Percentiles rank a stretch among this genome's conserved stretches.
Conservation (phyloP, 2,113 vertebrate species). For the Corapipo altera region DNA sequence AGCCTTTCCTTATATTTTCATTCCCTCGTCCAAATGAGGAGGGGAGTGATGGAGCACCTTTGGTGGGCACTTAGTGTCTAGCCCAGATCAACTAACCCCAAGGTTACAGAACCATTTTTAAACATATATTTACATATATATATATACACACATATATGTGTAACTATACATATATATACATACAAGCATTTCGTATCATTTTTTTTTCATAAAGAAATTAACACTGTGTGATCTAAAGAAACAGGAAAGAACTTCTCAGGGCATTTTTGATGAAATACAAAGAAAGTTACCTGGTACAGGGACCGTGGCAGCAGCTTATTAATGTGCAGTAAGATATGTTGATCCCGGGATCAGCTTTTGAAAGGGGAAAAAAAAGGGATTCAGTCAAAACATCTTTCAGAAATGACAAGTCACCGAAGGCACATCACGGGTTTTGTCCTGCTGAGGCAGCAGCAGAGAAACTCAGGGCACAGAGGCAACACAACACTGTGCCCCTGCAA, state of each 20-base stretch:
- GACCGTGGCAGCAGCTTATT: conserved; percentile 9
- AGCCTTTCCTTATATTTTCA: background rate
- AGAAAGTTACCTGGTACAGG: conserved; percentile 50
- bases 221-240: background rate
- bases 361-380: background rate
- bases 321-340: background rate
- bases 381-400: background rate
- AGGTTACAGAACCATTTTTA: background rate
- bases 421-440: background rate
- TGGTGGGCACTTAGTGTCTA: background rate
- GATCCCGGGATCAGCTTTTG: conserved; percentile 52
- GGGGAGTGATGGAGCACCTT: background rate
- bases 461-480: background rate
- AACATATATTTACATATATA: accelerated
- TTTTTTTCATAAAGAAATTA: background rate
- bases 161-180: background rate
- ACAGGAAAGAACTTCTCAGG: background rate
- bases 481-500: background rate
- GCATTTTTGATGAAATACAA: background rate
- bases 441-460: background rate
- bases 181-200: background rate
- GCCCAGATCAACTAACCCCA: background rate
- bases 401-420: background rate
- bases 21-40: background rate
- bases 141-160: background rate